Conservation (phyloP, 2,113 vertebrate species). For the Xenopus laevis region DNA sequence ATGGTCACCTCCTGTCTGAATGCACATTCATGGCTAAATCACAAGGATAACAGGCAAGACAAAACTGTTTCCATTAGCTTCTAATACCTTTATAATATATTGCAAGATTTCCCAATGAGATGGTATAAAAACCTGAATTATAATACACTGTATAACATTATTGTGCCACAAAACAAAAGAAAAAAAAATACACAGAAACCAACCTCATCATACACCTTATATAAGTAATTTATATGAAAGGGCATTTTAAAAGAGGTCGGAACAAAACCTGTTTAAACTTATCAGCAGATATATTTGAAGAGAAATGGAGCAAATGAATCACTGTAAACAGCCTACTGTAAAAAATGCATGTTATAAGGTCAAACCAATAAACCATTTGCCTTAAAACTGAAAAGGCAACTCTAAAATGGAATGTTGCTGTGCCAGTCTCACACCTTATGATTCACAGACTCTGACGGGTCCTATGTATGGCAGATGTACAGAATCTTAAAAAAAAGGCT, state of each 20-base stretch:
- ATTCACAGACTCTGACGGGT: no score
- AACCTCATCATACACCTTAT: background rate
- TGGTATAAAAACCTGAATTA: no score
- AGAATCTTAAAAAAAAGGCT: background rate
- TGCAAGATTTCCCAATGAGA: no score
- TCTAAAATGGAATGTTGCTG: background rate
- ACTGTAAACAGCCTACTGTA: background rate
- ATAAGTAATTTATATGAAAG: conserved; percentile 7
- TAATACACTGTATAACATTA: no score
- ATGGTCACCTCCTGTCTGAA: no score
- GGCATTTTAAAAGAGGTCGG: conserved; percentile 2
- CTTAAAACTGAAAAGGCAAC: background rate
- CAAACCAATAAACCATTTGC: background rate
- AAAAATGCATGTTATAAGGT: conserved; percentile 7
- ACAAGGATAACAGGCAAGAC: no score
- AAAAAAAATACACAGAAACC: no score
- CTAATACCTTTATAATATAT: no score
- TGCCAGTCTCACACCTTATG: background rate
- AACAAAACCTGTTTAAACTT: background rate
- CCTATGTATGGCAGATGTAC: no score
- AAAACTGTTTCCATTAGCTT: no score
- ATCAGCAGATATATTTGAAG: background rate
- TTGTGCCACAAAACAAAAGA: no score
- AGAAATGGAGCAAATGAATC: background rate
- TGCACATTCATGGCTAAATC: no score